Evolutionary conservation across 2,797 vertebrate species (phyloP).

Genomic region (Darevskia mixta): DNA sequence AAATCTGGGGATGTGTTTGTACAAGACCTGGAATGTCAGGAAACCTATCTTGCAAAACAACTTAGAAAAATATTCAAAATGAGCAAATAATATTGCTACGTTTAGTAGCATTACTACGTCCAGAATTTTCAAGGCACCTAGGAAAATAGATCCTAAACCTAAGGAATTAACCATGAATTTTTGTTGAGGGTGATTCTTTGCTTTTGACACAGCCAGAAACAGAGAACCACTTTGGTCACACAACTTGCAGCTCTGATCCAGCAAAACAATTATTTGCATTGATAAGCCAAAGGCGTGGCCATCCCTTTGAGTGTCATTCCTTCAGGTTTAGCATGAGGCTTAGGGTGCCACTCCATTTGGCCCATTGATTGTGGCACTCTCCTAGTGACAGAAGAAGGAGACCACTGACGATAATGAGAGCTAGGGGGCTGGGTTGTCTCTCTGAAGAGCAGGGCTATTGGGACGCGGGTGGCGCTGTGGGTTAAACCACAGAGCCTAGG

Average conservation of each 20-base stretch:
- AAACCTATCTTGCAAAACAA: constrained; percentile 41
- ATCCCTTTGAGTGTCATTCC: too few species aligned
- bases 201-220: neutral
- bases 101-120: neutral
- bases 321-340: neutral
- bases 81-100: constrained; percentile 17
- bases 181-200: neutral
- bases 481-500: too few species aligned
- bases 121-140: constrained; percentile 5
- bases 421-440: too few species aligned
- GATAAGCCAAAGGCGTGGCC: neutral
- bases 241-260: constrained; percentile 12
- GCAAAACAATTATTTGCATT: constrained; percentile 4
- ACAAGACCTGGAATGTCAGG: constrained; percentile 45
- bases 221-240: constrained; percentile 11
- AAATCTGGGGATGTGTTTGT: constrained; percentile 42
- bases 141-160: neutral
- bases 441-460: too few species aligned
- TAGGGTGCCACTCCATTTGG: neutral
- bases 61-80: constrained; percentile 51
- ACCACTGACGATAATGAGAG: neutral
- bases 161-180: neutral
- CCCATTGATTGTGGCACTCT: neutral
- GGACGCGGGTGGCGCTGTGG: too few species aligned
- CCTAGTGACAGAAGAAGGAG: neutral